Percentiles rank a stretch among this genome's conserved stretches.
phyloP scores from a whole-genome alignment of 2,888 invertebrate species.

The Emesis furor region DNA sequence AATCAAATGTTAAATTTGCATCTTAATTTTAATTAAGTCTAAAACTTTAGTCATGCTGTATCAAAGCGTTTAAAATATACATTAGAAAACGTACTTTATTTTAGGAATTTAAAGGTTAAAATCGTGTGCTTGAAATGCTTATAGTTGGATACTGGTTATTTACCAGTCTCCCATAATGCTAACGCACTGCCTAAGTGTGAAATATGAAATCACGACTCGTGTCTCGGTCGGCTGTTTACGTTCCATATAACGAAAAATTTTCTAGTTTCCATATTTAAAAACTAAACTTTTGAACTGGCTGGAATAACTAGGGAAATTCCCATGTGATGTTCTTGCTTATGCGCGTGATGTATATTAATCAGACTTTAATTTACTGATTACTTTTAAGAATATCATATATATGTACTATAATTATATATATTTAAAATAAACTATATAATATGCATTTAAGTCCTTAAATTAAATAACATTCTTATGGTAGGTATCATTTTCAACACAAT shows the following conservation, averaged over 20 bases:
- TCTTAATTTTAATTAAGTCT: conserved; percentile 82
- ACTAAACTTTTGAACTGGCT: not conserved
- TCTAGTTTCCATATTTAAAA: conserved; percentile 75
- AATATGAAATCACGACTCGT: conserved; percentile 92
- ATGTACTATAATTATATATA: too few species aligned
- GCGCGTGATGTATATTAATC: not conserved
- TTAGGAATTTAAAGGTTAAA: conserved; percentile 64
- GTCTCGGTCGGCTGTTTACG: conserved; percentile 88
- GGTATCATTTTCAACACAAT: too few species aligned
- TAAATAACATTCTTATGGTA: too few species aligned
- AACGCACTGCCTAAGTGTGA: conserved; percentile 90
- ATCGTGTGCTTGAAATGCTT: conserved; percentile 75
- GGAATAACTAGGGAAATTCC: not conserved
- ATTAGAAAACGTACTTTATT: conserved; percentile 77
- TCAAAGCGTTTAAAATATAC: conserved; percentile 55
- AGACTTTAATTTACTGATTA: not conserved
- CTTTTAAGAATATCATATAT: not conserved
- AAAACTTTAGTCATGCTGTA: conserved; percentile 15
- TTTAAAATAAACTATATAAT: too few species aligned
- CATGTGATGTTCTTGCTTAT: not conserved
- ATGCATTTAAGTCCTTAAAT: too few species aligned
- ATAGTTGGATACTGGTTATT: conserved; percentile 82
- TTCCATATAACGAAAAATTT: conserved; percentile 86
- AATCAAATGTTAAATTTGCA: conserved; percentile 82
- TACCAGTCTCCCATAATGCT: conserved; percentile 86